Evolutionary conservation across 1,140 invertebrate genomes (phyloP), one percentile per base, ranked within the genome.

Genomic region (Pseudomyrmex pallidus): DNA sequence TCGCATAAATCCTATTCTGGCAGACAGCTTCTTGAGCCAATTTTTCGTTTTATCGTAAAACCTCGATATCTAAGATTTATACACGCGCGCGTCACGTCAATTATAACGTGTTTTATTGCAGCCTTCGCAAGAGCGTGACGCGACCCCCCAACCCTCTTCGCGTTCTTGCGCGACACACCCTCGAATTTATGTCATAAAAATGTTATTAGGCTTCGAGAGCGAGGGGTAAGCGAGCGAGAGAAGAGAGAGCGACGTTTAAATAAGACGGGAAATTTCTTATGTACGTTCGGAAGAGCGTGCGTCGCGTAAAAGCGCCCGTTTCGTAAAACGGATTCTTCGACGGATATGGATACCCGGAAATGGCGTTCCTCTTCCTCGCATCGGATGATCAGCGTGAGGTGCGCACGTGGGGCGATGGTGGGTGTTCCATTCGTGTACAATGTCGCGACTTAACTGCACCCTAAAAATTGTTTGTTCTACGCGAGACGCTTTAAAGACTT

Each of bases 91-190:
- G 89, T 92, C 90, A 89, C 90, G 90, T 93, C 92, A 94, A 94
- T 94, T 94, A 94, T 94, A 94, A 94, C 91, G 89, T 91, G 85
- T 94, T 94, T 93, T 93, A 92, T 94, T 94, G 91, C 88, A 83
- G 84, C 76, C 86, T 85, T 61, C 82, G 72, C 35, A 64, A 78
- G 68, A 87, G 84, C 82, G 83, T 77, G 20, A 22, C 84, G 74
- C 85, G 67, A 17, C 50, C 61, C 59, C 59, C 56, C 56, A 64
- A 57, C 54, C 74, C 77, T 66, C 85, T 85, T 85, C 90, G 84
- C 88, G 85, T 82, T 84, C 54, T 64, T 85, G 85, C 61, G 83
- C 35, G 13, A 73, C 74, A 78, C 83, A 82, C 82, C 91, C 92
- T 92, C 88, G 89, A 93, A 94, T 91, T 94, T 94, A 91, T 89